These are phyloP conservation scores for Paramormyrops kingsleyae DNA, from an alignment of 2,113 vertebrate genomes.

Conservation along the genomic window DNA sequence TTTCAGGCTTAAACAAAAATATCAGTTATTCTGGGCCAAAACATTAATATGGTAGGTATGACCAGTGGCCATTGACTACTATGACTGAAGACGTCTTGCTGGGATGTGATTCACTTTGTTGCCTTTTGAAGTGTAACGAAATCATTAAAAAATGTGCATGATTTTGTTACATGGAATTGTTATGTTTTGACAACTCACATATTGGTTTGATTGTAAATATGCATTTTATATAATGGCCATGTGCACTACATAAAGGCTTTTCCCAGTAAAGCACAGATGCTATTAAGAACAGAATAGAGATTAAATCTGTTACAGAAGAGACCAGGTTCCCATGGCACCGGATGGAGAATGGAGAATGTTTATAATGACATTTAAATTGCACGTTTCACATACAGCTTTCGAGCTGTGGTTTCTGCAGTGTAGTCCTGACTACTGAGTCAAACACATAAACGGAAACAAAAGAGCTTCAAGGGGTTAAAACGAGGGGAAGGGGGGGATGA, in stretches of 20 bases:
- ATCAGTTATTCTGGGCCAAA: neutral
- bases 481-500: neutral
- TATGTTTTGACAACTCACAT: neutral
- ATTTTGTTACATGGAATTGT: neutral
- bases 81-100: neutral
- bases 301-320: neutral
- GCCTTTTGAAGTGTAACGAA: neutral
- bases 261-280: neutral
- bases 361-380: neutral
- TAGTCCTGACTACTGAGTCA: neutral
- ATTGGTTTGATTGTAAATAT: neutral
- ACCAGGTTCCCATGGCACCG: neutral
- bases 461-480: neutral
- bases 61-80: neutral
- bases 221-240: neutral
- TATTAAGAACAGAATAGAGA: neutral
- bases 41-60: neutral
- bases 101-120: neutral
- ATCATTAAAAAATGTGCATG: neutral
- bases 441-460: neutral
- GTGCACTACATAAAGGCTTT: neutral
- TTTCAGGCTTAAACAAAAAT: neutral
- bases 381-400: neutral
- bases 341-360: neutral
- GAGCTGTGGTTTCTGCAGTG: neutral